Evolutionary conservation across 2,888 invertebrate genomes (phyloP).

Genomic region (Acrobasis suavella): DNA sequence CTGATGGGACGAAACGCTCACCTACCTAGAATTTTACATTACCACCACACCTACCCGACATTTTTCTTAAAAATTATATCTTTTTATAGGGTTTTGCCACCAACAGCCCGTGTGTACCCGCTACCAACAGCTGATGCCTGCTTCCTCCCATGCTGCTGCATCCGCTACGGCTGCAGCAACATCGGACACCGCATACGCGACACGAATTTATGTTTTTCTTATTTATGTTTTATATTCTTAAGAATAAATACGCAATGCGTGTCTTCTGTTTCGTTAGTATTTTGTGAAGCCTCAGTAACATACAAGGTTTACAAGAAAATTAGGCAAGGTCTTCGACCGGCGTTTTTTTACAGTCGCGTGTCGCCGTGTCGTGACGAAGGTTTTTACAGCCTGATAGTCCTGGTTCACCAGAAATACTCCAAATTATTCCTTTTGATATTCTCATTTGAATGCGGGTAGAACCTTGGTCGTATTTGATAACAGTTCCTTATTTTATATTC

Average conservation of each 20-base stretch:
- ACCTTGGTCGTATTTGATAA: constrained; percentile 5
- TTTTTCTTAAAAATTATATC: too few species aligned
- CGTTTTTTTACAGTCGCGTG: constrained; percentile 39
- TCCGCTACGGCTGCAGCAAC: too few species aligned
- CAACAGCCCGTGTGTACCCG: too few species aligned
- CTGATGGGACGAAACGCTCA: too few species aligned
- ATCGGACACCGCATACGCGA: too few species aligned
- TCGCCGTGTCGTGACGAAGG: constrained; percentile 30
- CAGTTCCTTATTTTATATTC: neutral
- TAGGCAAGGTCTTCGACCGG: constrained; percentile 35
- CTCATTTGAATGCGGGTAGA: constrained; percentile 8
- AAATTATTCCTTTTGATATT: constrained; percentile 17
- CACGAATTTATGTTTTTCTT: too few species aligned
- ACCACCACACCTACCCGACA: too few species aligned
- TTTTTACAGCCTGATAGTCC: constrained; percentile 30
- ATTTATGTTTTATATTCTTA: too few species aligned
- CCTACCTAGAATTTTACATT: too few species aligned
- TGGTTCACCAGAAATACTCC: constrained; percentile 24
- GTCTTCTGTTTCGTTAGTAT: neutral
- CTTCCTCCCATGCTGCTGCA: too few species aligned
- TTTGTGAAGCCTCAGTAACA: neutral
- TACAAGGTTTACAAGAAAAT: constrained; percentile 25
- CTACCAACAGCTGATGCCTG: too few species aligned
- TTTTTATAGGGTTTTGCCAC: too few species aligned
- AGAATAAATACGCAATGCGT: neutral